These are phyloP conservation scores for Physocephala rufipes DNA, from an alignment of 2,888 invertebrate genomes.

Conservation along the genomic window DNA sequence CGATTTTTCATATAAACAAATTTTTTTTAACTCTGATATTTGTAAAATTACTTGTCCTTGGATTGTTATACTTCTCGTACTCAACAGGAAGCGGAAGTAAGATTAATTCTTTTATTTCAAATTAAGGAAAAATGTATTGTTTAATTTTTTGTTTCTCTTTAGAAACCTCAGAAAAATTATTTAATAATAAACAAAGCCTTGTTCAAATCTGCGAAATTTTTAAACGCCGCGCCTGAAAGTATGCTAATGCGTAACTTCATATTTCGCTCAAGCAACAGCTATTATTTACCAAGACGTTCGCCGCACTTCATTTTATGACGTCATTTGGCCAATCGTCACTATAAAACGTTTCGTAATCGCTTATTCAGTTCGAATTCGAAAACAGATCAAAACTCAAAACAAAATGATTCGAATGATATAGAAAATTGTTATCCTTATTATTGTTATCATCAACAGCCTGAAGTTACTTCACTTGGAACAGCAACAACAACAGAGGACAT, in stretches of 20 bases:
- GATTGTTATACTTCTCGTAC: not conserved
- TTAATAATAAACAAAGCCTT: no score
- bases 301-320: constrained; percentile 57
- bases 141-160: no score
- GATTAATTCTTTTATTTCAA: not conserved
- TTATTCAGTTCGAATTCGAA: constrained; percentile 46
- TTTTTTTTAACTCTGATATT: no score
- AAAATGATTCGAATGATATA: constrained; percentile 2
- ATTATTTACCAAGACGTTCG: constrained; percentile 52
- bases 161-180: not conserved
- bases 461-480: not conserved
- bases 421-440: constrained; percentile 43
- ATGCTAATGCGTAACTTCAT: constrained; percentile 57
- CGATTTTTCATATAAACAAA: not conserved
- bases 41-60: no score
- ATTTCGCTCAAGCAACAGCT: constrained; percentile 53
- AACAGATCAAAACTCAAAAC: constrained; percentile 17
- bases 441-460: constrained; percentile 40
- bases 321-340: constrained; percentile 53
- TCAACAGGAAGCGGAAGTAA: constrained; percentile 9
- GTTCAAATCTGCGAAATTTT: not conserved
- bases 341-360: constrained; percentile 52
- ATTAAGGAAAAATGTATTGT: no score
- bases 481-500: constrained; percentile 20
- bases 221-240: constrained; percentile 44